Evolutionary conservation across 2,797 vertebrate species (phyloP), one percentile per base, ranked within the genome.

Genomic region (Oreonectes daqikongensis): DNA sequence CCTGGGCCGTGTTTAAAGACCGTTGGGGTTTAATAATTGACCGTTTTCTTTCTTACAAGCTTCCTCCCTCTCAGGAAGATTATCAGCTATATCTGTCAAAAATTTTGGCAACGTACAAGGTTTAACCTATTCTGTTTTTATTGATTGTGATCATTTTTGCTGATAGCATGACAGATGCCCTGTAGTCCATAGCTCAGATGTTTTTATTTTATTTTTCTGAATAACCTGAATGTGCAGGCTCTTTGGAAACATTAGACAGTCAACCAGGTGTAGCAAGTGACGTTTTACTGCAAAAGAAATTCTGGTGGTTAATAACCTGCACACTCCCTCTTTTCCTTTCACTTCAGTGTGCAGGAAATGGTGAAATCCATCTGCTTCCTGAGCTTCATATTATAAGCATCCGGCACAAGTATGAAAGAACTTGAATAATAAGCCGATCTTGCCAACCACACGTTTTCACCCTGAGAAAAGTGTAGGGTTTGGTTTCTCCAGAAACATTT

Each of bases 331-430:
- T 59, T 63, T 61, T 53, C 66, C 68, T 79, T 35, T 79, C 17
- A 53, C 40, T 52, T 50, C 52, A 68, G 72, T 78, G 44, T 52
- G 68, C 89, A 89, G 89, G 91, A 92, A 90, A 83, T 75, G 3
- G 18, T 30, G 82, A 80, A 77, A 84, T 74, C 83, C 92, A 91
- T 92, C 90, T 92, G 91, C 88, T 93, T 92, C 92, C 92, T 81
- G 84, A 84, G 75, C 89, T 92, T 91, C 86, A 87, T 85, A 61
- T 83, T 82, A 68, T 46, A 64, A 85, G 84, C 83, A 82, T 92
- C 88, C 86, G 82, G 15, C 53, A 6, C 50, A 61, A 63, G 28
- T 46, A 44, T 18, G 59, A 42, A 42, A 10, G 22, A 69, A 1
- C 28, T 63, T 48, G 22, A 71, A 61, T 44, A 30, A 30, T 26